Base-by-base conservation (phyloP, 2,113 vertebrate genomes). In the Xyliphius kryptos region DNA sequence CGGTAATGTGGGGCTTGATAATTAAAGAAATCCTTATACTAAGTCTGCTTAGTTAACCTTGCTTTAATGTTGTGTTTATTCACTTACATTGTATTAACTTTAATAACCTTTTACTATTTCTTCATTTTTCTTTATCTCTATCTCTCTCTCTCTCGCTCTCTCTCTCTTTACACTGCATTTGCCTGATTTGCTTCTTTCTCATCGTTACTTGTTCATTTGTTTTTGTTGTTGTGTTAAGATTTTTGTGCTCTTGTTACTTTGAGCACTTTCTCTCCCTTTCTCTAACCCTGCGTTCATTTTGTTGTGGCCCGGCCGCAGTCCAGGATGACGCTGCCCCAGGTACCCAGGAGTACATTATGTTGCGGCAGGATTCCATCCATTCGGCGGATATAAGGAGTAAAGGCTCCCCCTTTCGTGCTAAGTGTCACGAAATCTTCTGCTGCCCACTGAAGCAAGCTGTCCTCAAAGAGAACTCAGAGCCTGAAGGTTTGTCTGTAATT, bases 341-440 rank as follows among this genome's bases (percentile, higher is more conserved):
- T 95, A 98, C 94, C 86, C 96, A 97, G 92, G 95, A 98, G 91
- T 98, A 98, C 92, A 97, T 97, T 97, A 97, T 97, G 95, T 95
- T 98, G 91, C 96, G 94, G 84, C 95, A 97, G 93, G 95, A 98
- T 89, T 97, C 95, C 85, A 95, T 98, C 93, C 96, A 98, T 89
- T 97, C 96, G 69, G 93, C 94, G 92, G 95, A 97, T 88, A 90
- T 97, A 97, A 97, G 94, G 91, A 97, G 91, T 93, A 97, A 97
- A 92, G 94, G 94, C 86, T 97, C 95, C 88, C 95, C 95, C 75
- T 97, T 98, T 97, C 93, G 95, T 89, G 91, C 95, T 93, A 98
- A 98, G 91, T 98, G 95, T 92, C 95, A 98, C 83, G 95, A 98
- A 97, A 98, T 97, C 94, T 98, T 98, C 95, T 98, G 95, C 95